These are phyloP conservation scores for Onychorhynchus coronatus DNA, from an alignment of 2,113 vertebrate genomes.

Conservation along the genomic window DNA sequence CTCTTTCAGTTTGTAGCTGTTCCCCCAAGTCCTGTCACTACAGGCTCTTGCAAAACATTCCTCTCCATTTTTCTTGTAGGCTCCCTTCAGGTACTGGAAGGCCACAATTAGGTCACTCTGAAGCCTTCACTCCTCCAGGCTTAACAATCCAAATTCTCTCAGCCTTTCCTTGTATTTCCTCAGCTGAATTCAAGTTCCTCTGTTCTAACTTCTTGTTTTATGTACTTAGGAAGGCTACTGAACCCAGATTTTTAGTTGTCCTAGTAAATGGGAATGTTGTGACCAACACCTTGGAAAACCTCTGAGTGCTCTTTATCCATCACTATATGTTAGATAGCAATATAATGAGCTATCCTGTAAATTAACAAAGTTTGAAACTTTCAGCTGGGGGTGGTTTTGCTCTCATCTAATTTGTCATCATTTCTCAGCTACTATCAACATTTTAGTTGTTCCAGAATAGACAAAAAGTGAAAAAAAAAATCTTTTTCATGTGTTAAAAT, in stretches of 20 bases:
- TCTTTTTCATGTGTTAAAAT: background rate
- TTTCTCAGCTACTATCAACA: background rate
- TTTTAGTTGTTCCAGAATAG: background rate
- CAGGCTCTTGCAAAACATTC: background rate
- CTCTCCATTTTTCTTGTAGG: background rate
- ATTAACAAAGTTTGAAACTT: background rate
- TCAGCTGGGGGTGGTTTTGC: background rate
- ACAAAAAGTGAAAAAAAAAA: background rate
- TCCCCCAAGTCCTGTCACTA: background rate
- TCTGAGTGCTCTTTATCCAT: background rate
- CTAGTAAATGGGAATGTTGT: background rate
- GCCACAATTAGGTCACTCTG: too few relatives aligned
- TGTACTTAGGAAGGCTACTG: background rate
- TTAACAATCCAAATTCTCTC: background rate
- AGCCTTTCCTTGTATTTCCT: background rate
- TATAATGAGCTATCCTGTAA: background rate
- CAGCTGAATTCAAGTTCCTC: background rate
- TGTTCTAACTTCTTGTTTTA: background rate
- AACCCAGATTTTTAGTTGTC: background rate
- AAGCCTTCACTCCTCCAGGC: background rate
- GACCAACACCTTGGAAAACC: background rate
- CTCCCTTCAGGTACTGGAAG: background rate
- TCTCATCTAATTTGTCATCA: background rate
- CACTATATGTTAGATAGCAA: background rate
- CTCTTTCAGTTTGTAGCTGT: background rate